Conservation (phyloP, 2,113 vertebrate genomes). For the Calidris pygmaea region DNA sequence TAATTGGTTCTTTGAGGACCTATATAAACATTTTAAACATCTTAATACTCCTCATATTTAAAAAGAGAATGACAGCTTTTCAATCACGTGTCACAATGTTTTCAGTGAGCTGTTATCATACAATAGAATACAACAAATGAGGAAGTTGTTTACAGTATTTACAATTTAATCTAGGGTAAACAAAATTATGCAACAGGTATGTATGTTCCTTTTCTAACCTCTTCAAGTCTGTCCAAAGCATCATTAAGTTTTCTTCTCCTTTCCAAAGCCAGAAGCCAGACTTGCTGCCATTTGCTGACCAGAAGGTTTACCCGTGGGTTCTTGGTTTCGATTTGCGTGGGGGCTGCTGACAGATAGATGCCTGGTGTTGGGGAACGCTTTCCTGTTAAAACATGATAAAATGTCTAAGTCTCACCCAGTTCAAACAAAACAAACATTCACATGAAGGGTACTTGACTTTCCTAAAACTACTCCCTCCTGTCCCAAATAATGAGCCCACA, state of each 20-base stretch:
- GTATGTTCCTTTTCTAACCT: slow-evolving; percentile 76
- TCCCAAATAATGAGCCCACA: not conserved
- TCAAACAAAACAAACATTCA: not conserved
- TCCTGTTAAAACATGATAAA: slow-evolving; percentile 76
- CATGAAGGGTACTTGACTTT: not conserved
- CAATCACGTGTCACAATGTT: not conserved
- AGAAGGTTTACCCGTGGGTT: slow-evolving; percentile 93
- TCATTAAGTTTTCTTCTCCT: slow-evolving; percentile 94
- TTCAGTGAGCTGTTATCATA: not conserved
- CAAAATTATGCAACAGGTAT: not conserved
- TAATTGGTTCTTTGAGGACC: not conserved
- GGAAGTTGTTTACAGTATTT: not conserved
- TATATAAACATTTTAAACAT: not conserved
- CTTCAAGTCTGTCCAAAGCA: slow-evolving; percentile 93
- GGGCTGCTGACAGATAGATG: slow-evolving; percentile 86
- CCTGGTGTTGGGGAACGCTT: slow-evolving; percentile 90
- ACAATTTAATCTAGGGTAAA: not conserved
- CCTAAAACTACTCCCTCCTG: not conserved
- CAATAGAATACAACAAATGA: not conserved
- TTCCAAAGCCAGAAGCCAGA: slow-evolving; percentile 97
- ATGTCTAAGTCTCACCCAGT: not conserved
- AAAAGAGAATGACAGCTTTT: not conserved
- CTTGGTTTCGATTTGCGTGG: slow-evolving; percentile 91
- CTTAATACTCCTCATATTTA: not conserved
- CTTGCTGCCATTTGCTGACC: slow-evolving; percentile 98